These are phyloP conservation scores for Platycercus adscitus DNA, from an alignment of 2,113 vertebrate genomes.

Conservation along the genomic window DNA sequence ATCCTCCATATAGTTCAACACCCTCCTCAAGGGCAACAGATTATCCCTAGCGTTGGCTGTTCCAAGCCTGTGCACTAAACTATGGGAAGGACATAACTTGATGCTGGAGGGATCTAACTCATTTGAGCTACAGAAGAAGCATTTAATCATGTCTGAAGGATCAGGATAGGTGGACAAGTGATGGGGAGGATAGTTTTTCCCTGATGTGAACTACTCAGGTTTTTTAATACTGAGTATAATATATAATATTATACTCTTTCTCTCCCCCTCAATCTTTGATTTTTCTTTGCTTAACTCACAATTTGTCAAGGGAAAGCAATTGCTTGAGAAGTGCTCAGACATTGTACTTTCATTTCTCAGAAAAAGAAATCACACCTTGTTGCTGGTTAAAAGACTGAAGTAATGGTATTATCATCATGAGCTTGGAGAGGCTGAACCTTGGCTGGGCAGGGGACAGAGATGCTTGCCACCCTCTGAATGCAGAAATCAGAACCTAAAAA, in stretches of 20 bases:
- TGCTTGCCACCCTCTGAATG: neutral
- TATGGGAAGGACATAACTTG: neutral
- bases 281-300: neutral
- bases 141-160: neutral
- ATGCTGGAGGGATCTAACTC: neutral
- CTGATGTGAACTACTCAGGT: neutral
- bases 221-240: neutral
- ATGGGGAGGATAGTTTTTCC: neutral
- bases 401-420: neutral
- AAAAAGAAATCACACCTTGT: neutral
- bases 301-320: neutral
- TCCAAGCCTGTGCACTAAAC: neutral
- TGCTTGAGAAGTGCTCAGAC: neutral
- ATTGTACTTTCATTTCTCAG: neutral
- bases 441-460: neutral
- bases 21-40: conserved; percentile 39
- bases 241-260: neutral
- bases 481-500: neutral
- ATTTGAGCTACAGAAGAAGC: neutral
- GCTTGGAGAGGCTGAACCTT: neutral
- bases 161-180: neutral
- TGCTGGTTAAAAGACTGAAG: neutral
- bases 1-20: neutral
- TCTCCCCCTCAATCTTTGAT: neutral
- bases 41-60: neutral